Conservation (phyloP, 2,113 vertebrate genomes). For the Alosa alosa region DNA sequence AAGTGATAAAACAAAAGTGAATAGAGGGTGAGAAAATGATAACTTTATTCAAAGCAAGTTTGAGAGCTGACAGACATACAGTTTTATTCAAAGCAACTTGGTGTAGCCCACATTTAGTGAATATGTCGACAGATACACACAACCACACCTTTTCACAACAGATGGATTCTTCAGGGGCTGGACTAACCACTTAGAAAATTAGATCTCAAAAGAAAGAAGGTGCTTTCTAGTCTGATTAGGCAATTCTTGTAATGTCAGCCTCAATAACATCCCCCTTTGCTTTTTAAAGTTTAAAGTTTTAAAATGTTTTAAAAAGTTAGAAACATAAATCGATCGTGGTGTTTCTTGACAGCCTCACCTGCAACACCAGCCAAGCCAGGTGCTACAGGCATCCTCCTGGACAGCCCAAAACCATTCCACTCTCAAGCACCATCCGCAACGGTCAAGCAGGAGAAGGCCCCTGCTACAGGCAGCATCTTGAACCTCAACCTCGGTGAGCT, state of each 20-base stretch:
- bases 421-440: conserved; percentile 78
- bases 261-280: neutral
- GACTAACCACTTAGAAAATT: neutral
- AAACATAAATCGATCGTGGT: neutral
- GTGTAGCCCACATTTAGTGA: neutral
- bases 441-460: conserved; percentile 81
- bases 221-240: neutral
- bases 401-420: conserved; percentile 88
- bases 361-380: conserved; percentile 72
- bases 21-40: neutral
- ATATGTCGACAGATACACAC: neutral
- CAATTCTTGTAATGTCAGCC: neutral
- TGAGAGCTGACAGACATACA: neutral
- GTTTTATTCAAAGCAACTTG: neutral
- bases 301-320: neutral
- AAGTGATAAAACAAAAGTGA: neutral
- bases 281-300: neutral
- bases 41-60: neutral
- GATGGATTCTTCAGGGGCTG: neutral
- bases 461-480: conserved; percentile 89
- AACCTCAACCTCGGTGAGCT: conserved; percentile 94
- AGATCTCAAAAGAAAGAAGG: neutral
- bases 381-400: conserved; percentile 79
- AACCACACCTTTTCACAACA: neutral
- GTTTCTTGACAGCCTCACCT: conserved; percentile 75